Base-by-base conservation (phyloP, 1,140 invertebrate genomes). In the Drosophila busckii region DNA sequence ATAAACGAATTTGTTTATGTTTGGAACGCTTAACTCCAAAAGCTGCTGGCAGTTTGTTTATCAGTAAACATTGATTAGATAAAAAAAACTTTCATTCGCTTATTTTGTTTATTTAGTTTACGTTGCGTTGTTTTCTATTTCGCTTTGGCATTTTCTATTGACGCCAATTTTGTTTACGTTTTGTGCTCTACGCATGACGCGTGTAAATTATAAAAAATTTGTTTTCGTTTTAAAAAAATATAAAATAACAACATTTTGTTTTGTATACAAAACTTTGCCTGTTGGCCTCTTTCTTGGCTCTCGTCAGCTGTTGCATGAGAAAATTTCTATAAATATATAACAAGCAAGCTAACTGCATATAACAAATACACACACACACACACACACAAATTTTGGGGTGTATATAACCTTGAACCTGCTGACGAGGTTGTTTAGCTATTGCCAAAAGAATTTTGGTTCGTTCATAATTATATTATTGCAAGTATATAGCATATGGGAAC, bases 231-330 rank as follows among this genome's bases (percentile, higher is more conserved):
- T n/a, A n/a, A n/a, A n/a, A n/a, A n/a, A n/a, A n/a, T n/a, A n/a
- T n/a, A n/a, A n/a, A n/a, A n/a, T n/a, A n/a, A n/a, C n/a, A n/a
- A n/a, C n/a, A n/a, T n/a, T n/a, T n/a, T n/a, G n/a, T 48, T 54
- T 45, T 49, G 16, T 32, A 48, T 40, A 62, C 69, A 19, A 73
- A 63, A 63, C 55, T 37, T 75, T 75, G 66, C 56, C 49, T 28
- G 29, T 45, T 53, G 19, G 49, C 23, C 31, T 32, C 32, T 35
- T 31, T 40, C 28, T 16, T n/a, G n/a, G n/a, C n/a, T 5, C 41
- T 12, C 41, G 60, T 78, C 71, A 80, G 71, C 71, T 78, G 71
- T 78, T 78, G 71, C 58, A 71, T 80, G 71, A 78, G 80, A 68
- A 68, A 78, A 80, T 68, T 7, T 78, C 71, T 78, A 80, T 68